Percentiles rank a stretch among this genome's conserved stretches.
Evolutionary conservation across 2,797 vertebrate genomes (phyloP).

Genomic region (Protosalanx chinensis): DNA sequence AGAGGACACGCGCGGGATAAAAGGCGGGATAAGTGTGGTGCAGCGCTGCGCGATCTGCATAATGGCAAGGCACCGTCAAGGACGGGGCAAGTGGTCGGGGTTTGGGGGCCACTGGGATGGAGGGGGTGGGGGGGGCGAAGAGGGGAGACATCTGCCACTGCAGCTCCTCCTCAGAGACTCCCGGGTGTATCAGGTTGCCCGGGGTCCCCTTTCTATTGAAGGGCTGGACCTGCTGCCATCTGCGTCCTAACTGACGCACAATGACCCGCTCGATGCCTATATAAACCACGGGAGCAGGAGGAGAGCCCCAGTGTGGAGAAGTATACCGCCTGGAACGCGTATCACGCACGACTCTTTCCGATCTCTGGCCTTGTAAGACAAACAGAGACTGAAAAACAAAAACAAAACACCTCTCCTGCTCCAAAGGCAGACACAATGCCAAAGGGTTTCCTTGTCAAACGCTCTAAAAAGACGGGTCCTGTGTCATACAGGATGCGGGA

Average conservation of each 20-base stretch:
- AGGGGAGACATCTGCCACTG: constrained; percentile 54
- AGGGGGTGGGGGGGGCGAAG: constrained; percentile 19
- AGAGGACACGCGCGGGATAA: constrained; percentile 45
- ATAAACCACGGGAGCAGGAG: constrained; percentile 37
- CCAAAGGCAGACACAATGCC: constrained; percentile 48
- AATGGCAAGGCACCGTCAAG: constrained; percentile 57
- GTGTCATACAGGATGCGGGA: constrained; percentile 54
- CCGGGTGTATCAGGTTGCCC: constrained; percentile 54
- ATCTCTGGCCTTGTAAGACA: neutral
- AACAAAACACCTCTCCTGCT: neutral
- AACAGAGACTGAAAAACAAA: constrained; percentile 9
- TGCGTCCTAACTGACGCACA: constrained; percentile 56
- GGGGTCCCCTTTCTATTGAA: constrained; percentile 49
- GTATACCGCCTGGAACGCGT: neutral
- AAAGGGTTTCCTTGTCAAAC: constrained; percentile 63
- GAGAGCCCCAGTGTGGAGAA: constrained; percentile 24
- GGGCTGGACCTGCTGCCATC: constrained; percentile 56
- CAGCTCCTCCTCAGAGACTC: constrained; percentile 46
- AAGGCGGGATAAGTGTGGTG: constrained; percentile 53
- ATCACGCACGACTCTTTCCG: constrained; percentile 5
- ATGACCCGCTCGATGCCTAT: constrained; percentile 49
- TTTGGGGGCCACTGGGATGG: constrained; percentile 1
- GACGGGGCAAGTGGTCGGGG: constrained; percentile 49
- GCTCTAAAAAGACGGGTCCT: constrained; percentile 47
- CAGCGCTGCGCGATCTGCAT: constrained; percentile 58